Conservation (phyloP, 2,113 vertebrate species). For the Leucopsar rothschildi region DNA sequence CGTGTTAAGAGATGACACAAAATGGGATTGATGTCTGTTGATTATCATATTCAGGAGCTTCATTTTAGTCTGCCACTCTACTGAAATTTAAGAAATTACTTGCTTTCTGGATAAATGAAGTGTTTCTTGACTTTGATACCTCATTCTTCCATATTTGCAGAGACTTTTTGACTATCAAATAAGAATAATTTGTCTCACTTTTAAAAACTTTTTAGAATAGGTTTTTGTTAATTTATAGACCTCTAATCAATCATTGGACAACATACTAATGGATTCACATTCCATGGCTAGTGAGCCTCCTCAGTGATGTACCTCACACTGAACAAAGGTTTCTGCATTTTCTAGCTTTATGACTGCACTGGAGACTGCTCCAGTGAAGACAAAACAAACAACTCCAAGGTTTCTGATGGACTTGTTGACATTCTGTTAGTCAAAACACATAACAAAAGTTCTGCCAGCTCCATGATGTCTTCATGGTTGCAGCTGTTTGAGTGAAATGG, state of each 20-base stretch:
- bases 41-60: background rate
- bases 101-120: background rate
- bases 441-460: constrained; percentile 35
- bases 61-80: background rate
- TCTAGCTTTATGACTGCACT: constrained; percentile 34
- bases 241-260: background rate
- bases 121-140: background rate
- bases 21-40: background rate
- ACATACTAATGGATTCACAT: background rate
- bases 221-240: background rate
- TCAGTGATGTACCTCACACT: background rate
- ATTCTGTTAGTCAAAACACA: constrained; percentile 34
- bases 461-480: constrained; percentile 12
- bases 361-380: constrained; percentile 39
- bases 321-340: constrained; percentile 10
- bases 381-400: constrained; percentile 13
- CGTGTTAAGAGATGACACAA: background rate
- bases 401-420: constrained; percentile 34
- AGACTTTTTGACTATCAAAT: background rate
- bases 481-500: constrained; percentile 38
- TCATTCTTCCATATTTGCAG: background rate
- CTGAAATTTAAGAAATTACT: background rate
- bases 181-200: background rate
- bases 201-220: background rate
- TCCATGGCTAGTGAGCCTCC: background rate